Evolutionary conservation across 1,140 invertebrate species (phyloP).

Genomic region (Caenorhabditis brenneri): DNA sequence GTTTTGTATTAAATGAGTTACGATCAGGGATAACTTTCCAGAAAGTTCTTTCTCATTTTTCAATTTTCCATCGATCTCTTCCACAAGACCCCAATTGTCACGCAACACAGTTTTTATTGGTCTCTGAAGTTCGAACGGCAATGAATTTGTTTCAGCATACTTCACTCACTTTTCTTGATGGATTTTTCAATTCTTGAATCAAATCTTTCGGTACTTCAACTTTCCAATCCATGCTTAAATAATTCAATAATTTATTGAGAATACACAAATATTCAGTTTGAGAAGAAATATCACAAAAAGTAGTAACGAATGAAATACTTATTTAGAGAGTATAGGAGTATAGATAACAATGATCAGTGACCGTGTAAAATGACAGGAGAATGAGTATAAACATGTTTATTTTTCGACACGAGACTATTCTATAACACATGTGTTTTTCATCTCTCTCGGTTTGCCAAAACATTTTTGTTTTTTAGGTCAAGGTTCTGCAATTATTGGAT

Average conservation of each 20-base stretch:
- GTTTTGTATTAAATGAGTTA: not conserved
- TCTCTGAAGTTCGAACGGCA: too few relatives aligned
- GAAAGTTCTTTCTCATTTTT: not conserved
- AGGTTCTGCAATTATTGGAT: not conserved
- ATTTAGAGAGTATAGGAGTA: not conserved
- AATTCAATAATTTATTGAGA: not conserved
- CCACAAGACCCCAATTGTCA: not conserved
- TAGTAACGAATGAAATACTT: not conserved
- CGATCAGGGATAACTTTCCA: not conserved
- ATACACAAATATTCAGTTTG: not conserved
- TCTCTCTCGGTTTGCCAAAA: not conserved
- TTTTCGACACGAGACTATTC: not conserved
- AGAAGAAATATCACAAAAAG: not conserved
- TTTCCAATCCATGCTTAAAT: not conserved
- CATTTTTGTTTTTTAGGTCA: not conserved
- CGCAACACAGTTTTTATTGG: not conserved
- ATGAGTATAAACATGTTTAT: slow-evolving; percentile 7
- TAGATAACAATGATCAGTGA: slow-evolving; percentile 29
- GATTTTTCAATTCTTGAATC: not conserved
- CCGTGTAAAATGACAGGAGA: not conserved
- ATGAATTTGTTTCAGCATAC: too few relatives aligned
- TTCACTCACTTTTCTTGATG: not conserved
- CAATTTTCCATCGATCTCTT: not conserved
- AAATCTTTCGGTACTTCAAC: not conserved
- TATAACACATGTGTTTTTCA: not conserved